A percentile compares a stretch with the other conserved stretches of the same genome.
Evolutionary conservation across 2,888 invertebrate species (phyloP).

Genomic region (Lamproptera curius): DNA sequence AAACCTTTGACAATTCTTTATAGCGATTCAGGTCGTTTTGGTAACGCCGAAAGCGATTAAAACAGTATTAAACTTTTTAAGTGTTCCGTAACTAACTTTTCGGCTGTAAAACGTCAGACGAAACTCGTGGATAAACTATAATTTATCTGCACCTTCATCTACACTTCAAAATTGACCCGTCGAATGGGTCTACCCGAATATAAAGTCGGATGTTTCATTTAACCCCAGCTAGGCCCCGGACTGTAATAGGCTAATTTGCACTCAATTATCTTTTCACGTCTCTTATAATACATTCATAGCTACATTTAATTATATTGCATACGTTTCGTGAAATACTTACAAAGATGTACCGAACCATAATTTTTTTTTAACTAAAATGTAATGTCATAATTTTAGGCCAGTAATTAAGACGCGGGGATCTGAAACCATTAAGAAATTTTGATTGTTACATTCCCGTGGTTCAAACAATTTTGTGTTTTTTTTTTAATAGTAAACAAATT

Average conservation of each 20-base stretch:
- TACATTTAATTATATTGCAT: not conserved
- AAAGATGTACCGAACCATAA: not conserved
- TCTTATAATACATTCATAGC: not conserved
- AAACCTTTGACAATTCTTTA: too few relatives aligned
- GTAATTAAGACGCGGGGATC: not conserved
- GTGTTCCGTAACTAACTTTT: constrained; percentile 12
- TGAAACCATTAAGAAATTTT: not conserved
- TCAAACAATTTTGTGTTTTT: not conserved
- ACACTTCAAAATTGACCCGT: constrained; percentile 12
- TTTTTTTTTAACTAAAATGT: not conserved
- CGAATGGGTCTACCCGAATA: constrained; percentile 15
- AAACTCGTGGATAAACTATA: constrained; percentile 18
- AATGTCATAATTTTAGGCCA: not conserved
- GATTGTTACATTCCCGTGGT: not conserved
- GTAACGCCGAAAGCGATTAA: not conserved
- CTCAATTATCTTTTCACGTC: constrained; percentile 12
- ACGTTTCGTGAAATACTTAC: not conserved
- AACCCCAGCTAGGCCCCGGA: constrained; percentile 10
- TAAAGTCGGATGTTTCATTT: constrained; percentile 15
- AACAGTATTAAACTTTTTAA: constrained; percentile 12
- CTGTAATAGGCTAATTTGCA: constrained; percentile 17
- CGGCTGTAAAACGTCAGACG: constrained; percentile 8
- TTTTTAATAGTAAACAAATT: constrained; percentile 1
- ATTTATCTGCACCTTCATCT: constrained; percentile 14
- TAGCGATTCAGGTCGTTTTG: not conserved